These are phyloP conservation scores for Tiaroga cobitis DNA, from an alignment of 2,797 vertebrate species.

Conservation along the genomic window DNA sequence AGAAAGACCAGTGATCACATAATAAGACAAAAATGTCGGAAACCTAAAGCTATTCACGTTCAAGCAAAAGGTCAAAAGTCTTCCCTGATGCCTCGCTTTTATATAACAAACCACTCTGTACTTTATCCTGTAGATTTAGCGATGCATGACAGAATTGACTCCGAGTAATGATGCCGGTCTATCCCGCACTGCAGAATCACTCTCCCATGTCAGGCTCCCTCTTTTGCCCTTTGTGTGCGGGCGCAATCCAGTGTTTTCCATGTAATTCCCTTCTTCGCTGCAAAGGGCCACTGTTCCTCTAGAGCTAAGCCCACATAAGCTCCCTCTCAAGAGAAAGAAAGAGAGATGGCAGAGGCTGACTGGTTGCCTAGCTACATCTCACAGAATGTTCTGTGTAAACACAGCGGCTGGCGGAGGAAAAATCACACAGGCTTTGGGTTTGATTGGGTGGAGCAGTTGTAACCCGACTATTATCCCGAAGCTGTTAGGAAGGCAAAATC, in stretches of 20 bases:
- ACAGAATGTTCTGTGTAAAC: conserved; percentile 78
- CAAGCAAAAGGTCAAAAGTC: background rate
- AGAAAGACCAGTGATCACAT: background rate
- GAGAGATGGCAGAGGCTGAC: conserved; percentile 71
- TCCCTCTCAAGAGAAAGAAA: conserved; percentile 77
- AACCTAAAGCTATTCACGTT: background rate
- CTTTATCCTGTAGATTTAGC: background rate
- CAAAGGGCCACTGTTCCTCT: conserved; percentile 75
- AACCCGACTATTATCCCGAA: conserved; percentile 36
- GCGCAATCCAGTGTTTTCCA: conserved; percentile 73
- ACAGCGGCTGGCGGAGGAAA: conserved; percentile 72
- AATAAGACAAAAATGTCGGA: background rate
- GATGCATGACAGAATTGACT: conserved; percentile 3
- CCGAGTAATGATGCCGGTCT: conserved; percentile 12
- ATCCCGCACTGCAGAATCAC: conserved; percentile 26
- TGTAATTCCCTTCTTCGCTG: conserved; percentile 72
- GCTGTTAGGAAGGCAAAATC: conserved; percentile 25
- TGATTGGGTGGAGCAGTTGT: conserved; percentile 44
- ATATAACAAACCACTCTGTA: background rate
- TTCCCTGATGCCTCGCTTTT: background rate
- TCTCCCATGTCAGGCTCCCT: conserved; percentile 63
- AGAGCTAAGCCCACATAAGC: conserved; percentile 79
- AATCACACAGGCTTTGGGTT: conserved; percentile 40
- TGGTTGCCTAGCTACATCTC: conserved; percentile 79
- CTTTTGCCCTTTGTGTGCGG: conserved; percentile 43